Conservation (phyloP, 1,140 invertebrate genomes). For the Pinna nobilis region DNA sequence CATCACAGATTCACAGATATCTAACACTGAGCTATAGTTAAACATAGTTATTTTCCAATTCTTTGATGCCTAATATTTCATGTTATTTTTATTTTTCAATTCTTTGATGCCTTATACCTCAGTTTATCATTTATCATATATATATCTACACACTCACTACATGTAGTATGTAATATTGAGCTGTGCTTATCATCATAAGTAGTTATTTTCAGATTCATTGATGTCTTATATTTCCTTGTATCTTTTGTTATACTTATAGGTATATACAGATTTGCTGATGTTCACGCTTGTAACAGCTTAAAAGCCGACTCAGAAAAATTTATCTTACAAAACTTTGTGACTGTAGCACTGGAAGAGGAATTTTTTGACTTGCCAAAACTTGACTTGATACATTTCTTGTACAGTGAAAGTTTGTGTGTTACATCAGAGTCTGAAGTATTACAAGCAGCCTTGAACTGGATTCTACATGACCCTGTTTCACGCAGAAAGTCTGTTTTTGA, state of each 20-base stretch:
- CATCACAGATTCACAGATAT: no score
- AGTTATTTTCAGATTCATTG: neutral
- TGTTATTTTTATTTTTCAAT: no score
- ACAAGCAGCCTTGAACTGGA: slow-evolving; percentile 56
- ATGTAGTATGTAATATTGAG: no score
- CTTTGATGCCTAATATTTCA: no score
- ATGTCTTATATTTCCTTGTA: neutral
- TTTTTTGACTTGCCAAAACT: slow-evolving; percentile 53
- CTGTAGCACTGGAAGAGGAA: slow-evolving; percentile 53
- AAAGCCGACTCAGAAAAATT: slow-evolving; percentile 50
- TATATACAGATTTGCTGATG: slow-evolving; percentile 60
- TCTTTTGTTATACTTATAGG: slow-evolving; percentile 51
- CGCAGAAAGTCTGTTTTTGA: slow-evolving; percentile 47
- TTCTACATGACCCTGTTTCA: slow-evolving; percentile 48
- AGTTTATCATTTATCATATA: no score
- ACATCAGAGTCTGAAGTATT: slow-evolving; percentile 82
- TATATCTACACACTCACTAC: no score
- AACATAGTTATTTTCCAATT: no score
- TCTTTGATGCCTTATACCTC: no score
- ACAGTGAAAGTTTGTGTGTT: slow-evolving; percentile 59
- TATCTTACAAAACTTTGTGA: slow-evolving; percentile 58
- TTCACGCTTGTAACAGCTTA: slow-evolving; percentile 52
- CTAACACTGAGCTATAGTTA: no score
- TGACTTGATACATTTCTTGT: slow-evolving; percentile 48
- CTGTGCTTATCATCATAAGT: no score